A percentile compares a stretch with the other conserved stretches of the same genome.
phyloP scores from a whole-genome alignment of 2,113 vertebrate genomes.

The Calyptomena viridis region DNA sequence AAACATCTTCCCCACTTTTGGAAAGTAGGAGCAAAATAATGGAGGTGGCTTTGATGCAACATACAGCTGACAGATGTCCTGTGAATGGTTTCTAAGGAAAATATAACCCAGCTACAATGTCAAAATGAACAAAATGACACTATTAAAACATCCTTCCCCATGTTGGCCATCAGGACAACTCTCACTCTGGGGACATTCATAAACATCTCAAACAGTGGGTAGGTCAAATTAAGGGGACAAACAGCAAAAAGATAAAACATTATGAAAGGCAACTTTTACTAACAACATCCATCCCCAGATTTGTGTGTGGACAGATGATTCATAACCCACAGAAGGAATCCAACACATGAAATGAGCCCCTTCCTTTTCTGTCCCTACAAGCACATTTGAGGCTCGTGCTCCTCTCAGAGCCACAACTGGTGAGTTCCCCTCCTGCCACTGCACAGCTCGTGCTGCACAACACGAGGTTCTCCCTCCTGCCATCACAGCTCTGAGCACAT shows the following conservation, averaged over 20 bases:
- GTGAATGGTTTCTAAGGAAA: conserved; percentile 48
- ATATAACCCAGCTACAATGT: not conserved
- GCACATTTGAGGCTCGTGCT: not conserved
- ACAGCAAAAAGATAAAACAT: not conserved
- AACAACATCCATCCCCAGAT: not conserved
- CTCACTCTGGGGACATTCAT: not conserved
- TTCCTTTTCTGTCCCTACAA: not conserved
- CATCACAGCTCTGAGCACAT: not conserved
- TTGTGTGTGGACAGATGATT: not conserved
- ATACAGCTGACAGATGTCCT: conserved; percentile 43
- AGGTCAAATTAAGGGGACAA: not conserved
- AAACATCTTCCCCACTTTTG: conserved; percentile 9
- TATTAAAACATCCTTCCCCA: not conserved
- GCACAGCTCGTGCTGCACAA: not conserved
- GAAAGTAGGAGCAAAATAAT: conserved; percentile 31
- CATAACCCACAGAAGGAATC: not conserved
- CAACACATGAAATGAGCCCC: not conserved
- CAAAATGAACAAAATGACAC: not conserved
- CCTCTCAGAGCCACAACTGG: fast-evolving
- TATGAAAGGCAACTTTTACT: not conserved
- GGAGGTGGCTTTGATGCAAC: conserved; percentile 54
- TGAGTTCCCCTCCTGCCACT: not conserved
- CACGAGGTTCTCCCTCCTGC: not conserved
- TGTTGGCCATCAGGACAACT: not conserved
- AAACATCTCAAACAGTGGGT: not conserved